Base-by-base conservation (phyloP, 1,140 invertebrate genomes). In the Oreohelix idahoensis region DNA sequence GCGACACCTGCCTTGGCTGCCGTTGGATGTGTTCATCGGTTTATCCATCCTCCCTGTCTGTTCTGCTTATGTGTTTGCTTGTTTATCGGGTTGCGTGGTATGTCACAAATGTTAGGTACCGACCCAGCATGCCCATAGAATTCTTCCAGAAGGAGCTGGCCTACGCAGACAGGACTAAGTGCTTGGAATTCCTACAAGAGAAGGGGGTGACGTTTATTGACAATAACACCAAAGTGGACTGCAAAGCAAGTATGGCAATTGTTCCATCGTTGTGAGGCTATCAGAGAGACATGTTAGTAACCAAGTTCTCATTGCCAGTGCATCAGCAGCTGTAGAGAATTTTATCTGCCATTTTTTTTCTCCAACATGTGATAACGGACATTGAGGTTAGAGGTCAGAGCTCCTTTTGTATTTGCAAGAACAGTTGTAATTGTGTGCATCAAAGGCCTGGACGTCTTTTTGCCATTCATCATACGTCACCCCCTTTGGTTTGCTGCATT, bases 111-210 rank as follows among this genome's bases (percentile, higher is more conserved):
- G 90, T 86, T 96, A 98, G 97, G 94, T 98, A 97, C 95, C 97
- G 97, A 90, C 97, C 97, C 93, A 95, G 94, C 93, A 94, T 98
- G 94, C 63, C 95, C 96, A 89, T 98, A 93, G 95, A 95, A 92
- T 97, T 96, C 95, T 94, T 98, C 93, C 93, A 94, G 92, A 95
- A 95, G 93, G 95, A 96, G 94, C 95, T 98, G 94, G 96, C 96
- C 88, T 98, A 98, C 94, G 94, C 95, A 89, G 95, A 95, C 87
- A 93, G 93, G 91, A 95, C 96, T 92, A 96, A 97, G 92, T 96
- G 95, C 94, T 93, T 96, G 93, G 95, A 97, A 93, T 98, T 98
- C 95, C 94, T 98, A 91, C 94, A 94, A 92, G 95, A 96, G 87
- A 96, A 96, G 92, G 95, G 94, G 92, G 94, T 97, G 88, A 94